These are phyloP conservation scores for Kuschelorhynchus macadamiae DNA, from an alignment of 2,888 invertebrate species.

Conservation along the genomic window DNA sequence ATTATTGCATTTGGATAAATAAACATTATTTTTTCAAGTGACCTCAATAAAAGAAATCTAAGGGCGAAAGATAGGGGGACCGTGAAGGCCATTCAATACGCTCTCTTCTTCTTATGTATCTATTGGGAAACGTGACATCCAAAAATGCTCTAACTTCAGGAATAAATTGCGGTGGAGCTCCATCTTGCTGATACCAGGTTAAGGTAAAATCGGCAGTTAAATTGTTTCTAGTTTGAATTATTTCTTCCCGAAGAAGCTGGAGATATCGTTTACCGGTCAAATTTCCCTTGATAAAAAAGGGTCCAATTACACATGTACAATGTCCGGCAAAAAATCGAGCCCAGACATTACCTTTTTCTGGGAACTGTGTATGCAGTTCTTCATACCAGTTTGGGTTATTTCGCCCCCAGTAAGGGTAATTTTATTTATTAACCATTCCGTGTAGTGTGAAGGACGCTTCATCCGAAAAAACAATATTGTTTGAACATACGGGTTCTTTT, in stretches of 20 bases:
- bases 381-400: too few relatives aligned
- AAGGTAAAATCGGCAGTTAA: slow-evolving; percentile 11
- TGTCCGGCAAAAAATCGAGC: slow-evolving; percentile 3
- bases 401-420: neutral
- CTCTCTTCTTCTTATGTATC: neutral
- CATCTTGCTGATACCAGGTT: slow-evolving; percentile 15
- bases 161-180: slow-evolving; percentile 7
- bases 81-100: slow-evolving; percentile 1
- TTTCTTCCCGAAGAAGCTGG: slow-evolving; percentile 8
- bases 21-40: neutral
- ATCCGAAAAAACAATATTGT: too few relatives aligned
- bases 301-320: slow-evolving; percentile 19
- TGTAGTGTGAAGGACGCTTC: too few relatives aligned
- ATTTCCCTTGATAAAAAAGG: slow-evolving; percentile 18
- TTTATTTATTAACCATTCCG: too few relatives aligned
- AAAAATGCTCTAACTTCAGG: slow-evolving; percentile 9
- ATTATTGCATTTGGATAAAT: slow-evolving; percentile 12
- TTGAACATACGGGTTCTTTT: too few relatives aligned
- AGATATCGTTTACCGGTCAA: slow-evolving; percentile 12
- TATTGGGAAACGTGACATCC: slow-evolving; percentile 7
- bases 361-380: slow-evolving; percentile 5
- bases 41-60: slow-evolving; percentile 6
- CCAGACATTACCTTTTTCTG: slow-evolving; percentile 15
- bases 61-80: slow-evolving; percentile 1
- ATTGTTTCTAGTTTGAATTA: slow-evolving; percentile 15